Evolutionary conservation across 2,797 vertebrate species (phyloP).

Genomic region (Acropternis orthonyx): DNA sequence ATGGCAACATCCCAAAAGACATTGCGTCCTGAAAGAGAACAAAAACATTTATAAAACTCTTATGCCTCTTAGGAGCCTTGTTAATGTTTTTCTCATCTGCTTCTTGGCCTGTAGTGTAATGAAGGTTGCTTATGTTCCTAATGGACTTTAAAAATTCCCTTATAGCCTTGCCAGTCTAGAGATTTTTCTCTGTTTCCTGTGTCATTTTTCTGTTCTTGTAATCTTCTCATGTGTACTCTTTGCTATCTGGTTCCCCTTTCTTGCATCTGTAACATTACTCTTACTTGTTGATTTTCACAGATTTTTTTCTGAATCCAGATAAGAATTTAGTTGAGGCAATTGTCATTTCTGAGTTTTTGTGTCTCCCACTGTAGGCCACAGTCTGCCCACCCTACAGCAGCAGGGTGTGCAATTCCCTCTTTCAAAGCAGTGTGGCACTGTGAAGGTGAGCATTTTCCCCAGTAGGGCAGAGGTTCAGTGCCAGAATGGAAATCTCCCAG

Average conservation of each 20-base stretch:
- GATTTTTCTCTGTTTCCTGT: neutral
- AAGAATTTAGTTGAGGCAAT: neutral
- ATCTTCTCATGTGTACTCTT: neutral
- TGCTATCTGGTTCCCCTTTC: neutral
- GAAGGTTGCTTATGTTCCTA: neutral
- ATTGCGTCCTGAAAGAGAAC: neutral
- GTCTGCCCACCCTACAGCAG: neutral
- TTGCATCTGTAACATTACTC: neutral
- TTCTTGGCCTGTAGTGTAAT: neutral
- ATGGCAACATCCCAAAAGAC: neutral
- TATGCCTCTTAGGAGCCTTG: neutral
- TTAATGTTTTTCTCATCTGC: slow-evolving; percentile 1
- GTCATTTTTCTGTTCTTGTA: neutral
- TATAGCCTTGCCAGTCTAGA: neutral
- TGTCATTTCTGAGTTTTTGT: neutral
- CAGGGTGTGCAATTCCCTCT: neutral
- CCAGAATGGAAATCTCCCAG: neutral
- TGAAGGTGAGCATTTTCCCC: neutral
- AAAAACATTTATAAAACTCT: neutral
- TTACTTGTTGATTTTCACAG: neutral
- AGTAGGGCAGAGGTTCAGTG: neutral
- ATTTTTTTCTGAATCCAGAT: neutral
- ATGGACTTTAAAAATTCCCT: neutral
- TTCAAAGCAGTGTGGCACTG: neutral
- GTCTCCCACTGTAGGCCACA: neutral